These are phyloP conservation scores for Oryctolagus cuniculus DNA, from an alignment of 2,113 vertebrate species.

Conservation along the genomic window mOryCun1.1 NC_091452.1:8707001-8707500, in stretches of 20 bases:
- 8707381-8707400: background rate
- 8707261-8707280: no score
- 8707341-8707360: background rate
- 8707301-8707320: background rate
- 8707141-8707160: background rate
- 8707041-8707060: background rate
- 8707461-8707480: background rate
- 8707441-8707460: background rate
- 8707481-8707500: no score
- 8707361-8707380: background rate
- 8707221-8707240: background rate
- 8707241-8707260: background rate
- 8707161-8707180: background rate
- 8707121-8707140: background rate
- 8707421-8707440: background rate
- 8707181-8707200: background rate
- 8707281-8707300: background rate
- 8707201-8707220: background rate
- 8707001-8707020: background rate
- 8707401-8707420: background rate
- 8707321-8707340: background rate
- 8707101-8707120: background rate
- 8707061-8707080: no score
- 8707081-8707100: background rate
- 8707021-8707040: background rate